Base-by-base conservation (phyloP, 1,140 invertebrate genomes). In the Drosophila jambulina region DNA sequence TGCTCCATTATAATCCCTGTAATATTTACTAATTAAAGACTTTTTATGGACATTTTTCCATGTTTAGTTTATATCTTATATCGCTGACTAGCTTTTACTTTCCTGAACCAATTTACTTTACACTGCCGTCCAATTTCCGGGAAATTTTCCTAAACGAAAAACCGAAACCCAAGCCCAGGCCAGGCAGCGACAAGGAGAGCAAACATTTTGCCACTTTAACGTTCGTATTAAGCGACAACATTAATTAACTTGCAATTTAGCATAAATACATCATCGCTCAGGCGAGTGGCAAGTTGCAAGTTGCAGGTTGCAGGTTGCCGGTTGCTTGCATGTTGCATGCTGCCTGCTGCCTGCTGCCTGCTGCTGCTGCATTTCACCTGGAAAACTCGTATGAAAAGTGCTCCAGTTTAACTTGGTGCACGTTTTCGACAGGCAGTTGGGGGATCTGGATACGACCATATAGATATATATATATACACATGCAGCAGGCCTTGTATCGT, bases 181-280 rank as follows among this genome's bases (percentile, higher is more conserved):
- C 15, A 10, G 61, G 72, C 78, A 53, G 19, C 38, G 81, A 72
- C 58, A 62, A 29, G 36, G 76, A 70, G 58, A 78, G 65, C 76
- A 78, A 76, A 78, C 65, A 78, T 78, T 78, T 78, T 80, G 83
- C 83, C 83, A 87, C 83, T 83, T 87, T 88, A 88, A 80, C 83
- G 80, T 87, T 83, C 61, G 80, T 80, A 87, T 88, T 87, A 77
- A 76, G 75, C 62, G 76, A 78, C 76, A 78, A 78, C 76, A 78
- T 78, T 78, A 87, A 87, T 87, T 87, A 87, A 87, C 83, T 87
- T 88, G 83, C 83, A 87, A 88, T 88, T 87, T 87, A 87, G 83
- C 83, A 87, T 87, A 88, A 87, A 87, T 88, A 87, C 83, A 87
- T 87, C 83, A 87, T 87, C 83, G 83, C 83, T 88, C 83, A 83